Evolutionary conservation across 2,888 invertebrate species (phyloP).

Genomic region (Pterostichus madidus): DNA sequence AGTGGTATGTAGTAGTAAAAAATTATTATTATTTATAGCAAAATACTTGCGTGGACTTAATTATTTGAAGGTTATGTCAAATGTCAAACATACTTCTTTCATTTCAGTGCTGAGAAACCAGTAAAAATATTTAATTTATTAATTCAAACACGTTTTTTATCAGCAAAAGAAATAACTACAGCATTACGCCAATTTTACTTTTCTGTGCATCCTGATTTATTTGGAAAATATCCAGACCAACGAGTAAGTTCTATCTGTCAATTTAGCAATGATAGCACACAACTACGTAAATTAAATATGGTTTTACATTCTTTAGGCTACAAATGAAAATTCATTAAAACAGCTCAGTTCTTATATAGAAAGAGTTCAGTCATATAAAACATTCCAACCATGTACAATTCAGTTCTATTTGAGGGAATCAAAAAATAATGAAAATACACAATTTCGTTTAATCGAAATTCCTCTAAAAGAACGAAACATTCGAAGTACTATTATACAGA

Average conservation of each 20-base stretch:
- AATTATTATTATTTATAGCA: constrained; percentile 6
- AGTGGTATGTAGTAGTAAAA: constrained; percentile 73
- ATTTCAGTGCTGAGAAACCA: constrained; percentile 53
- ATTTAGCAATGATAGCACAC: neutral
- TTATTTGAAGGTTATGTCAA: constrained; percentile 53
- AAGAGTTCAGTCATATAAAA: constrained; percentile 84
- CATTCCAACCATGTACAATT: constrained; percentile 82
- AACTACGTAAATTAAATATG: neutral
- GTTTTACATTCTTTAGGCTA: constrained; percentile 80
- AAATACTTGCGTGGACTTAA: constrained; percentile 4
- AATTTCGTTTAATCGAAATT: constrained; percentile 86
- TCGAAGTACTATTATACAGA: constrained; percentile 85
- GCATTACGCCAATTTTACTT: constrained; percentile 97
- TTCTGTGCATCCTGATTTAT: constrained; percentile 96
- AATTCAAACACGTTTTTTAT: constrained; percentile 76
- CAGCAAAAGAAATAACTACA: constrained; percentile 91
- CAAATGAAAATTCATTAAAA: constrained; percentile 95
- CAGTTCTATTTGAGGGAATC: constrained; percentile 89
- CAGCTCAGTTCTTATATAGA: constrained; percentile 92
- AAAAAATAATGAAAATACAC: constrained; percentile 71
- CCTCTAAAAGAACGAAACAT: constrained; percentile 84
- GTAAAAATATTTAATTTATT: constrained; percentile 15
- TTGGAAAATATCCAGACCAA: constrained; percentile 94
- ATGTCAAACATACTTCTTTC: constrained; percentile 38
- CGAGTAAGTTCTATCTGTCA: constrained; percentile 80